Conservation (phyloP, 2,888 invertebrate species). For the Scrobipalpa costella region DNA sequence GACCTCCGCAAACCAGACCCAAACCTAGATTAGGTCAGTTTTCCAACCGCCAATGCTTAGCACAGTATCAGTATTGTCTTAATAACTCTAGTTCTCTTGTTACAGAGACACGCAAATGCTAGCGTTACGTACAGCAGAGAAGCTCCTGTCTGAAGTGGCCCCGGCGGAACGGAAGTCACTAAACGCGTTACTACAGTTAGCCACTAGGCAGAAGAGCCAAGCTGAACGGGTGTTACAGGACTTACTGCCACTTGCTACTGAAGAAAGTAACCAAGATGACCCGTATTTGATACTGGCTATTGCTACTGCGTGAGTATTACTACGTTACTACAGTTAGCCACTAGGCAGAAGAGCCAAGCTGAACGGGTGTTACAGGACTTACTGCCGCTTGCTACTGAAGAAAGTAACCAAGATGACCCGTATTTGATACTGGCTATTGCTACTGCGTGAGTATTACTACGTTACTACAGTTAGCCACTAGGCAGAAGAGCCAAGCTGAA, state of each 20-base stretch:
- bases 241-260: slow-evolving; percentile 83
- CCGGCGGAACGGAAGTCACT: slow-evolving; percentile 86
- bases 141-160: slow-evolving; percentile 87
- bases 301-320: slow-evolving; percentile 83
- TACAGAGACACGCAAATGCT: slow-evolving; percentile 87
- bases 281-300: slow-evolving; percentile 93
- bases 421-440: slow-evolving; percentile 93
- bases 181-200: slow-evolving; percentile 90
- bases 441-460: slow-evolving; percentile 82
- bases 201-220: slow-evolving; percentile 90
- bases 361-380: slow-evolving; percentile 92
- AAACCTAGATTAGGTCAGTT: too few relatives aligned
- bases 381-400: slow-evolving; percentile 84
- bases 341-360: slow-evolving; percentile 90
- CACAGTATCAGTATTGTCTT: background rate
- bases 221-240: slow-evolving; percentile 93
- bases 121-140: slow-evolving; percentile 89
- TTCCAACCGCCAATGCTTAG: background rate
- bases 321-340: slow-evolving; percentile 90
- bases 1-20: too few relatives aligned
- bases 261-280: slow-evolving; percentile 87
- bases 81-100: background rate
- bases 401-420: slow-evolving; percentile 88
- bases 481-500: slow-evolving; percentile 92
- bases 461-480: slow-evolving; percentile 90